phyloP scores from a whole-genome alignment of 2,888 invertebrate species.

The Dicyrtomina minuta region DNA sequence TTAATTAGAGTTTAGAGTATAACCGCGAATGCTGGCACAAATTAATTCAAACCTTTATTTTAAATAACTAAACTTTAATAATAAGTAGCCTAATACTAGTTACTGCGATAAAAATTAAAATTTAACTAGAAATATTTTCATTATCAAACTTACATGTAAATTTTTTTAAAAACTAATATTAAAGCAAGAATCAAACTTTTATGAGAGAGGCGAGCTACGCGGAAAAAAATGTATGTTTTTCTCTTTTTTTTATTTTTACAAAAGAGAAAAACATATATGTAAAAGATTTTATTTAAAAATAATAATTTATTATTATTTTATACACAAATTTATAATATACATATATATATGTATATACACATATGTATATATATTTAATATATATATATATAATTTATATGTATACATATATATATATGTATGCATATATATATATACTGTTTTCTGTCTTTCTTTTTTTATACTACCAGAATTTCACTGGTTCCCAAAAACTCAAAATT shows the following conservation, averaged over 20 bases:
- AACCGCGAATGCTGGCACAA: conserved; percentile 74
- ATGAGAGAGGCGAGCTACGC: neutral
- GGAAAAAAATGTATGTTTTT: conserved; percentile 54
- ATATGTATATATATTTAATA: no score
- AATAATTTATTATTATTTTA: no score
- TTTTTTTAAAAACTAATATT: conserved; percentile 58
- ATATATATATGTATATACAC: no score
- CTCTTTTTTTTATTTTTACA: conserved; percentile 58
- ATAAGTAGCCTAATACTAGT: conserved; percentile 1
- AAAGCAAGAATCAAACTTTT: conserved; percentile 49
- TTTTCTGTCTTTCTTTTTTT: conserved; percentile 34
- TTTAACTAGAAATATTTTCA: conserved; percentile 13
- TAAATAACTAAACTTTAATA: conserved; percentile 59
- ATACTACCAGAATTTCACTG: conserved; percentile 35
- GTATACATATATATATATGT: neutral
- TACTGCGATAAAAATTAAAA: no score
- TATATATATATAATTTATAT: conserved; percentile 42
- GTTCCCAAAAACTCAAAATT: conserved; percentile 38
- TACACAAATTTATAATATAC: no score
- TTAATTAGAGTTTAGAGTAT: conserved; percentile 61
- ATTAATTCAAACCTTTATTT: conserved; percentile 63
- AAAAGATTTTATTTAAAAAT: no score
- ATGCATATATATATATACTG: no score
- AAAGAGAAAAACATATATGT: conserved; percentile 34
- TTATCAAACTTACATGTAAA: neutral